Base-by-base conservation (phyloP, 2,888 invertebrate species). In the Cosmia pyralina region DNA sequence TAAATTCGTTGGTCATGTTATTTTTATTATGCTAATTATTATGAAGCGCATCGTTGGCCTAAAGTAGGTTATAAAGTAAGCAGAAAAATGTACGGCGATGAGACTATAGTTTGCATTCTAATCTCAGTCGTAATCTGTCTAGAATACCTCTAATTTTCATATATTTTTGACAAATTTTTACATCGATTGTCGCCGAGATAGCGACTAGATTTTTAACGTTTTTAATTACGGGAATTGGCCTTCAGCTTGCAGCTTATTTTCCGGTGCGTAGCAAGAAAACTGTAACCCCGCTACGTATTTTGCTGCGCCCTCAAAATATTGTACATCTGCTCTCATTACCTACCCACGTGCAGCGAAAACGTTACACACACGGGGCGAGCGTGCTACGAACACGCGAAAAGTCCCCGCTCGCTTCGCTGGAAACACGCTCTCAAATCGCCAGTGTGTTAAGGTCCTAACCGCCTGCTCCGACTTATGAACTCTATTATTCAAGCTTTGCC, bases 401-500 rank as follows among this genome's bases (percentile, higher is more conserved):
- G 41, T 41, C 34, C 34, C 34, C 34, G 52, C 6, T 34, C 11
- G 44, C 48, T 72, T 60, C 48, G 1, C 19, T 17, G 13, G 6
- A 48, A 69, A 17, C 44, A 34, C 7, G 15, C 22, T 44, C 17
- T 1, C 3, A 48, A 60, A 22, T 48, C 17, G 3, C 17, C 38
- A 46, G 53, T 78, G 28, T 69, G 58, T 41, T 50, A 22, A n/a
- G 19, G 13, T 59, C 72, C 34, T 77, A 59, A 63, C 65, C 65
- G 63, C 74, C 71, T 76, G 22, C 70, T 64, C 48, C 50, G 66
- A 75, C 73, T 85, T 70, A 67, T 62, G 60, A 75, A 78, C 71
- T 85, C 69, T 83, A 83, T 86, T 85, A 87, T 81, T 81, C 76
- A 86, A 62, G 63, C 70, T 64, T 75, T 74, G 58, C 67, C 75